A percentile compares a stretch with the other conserved stretches of the same genome.
These are phyloP conservation scores for Monopis laevigella DNA, from an alignment of 2,888 invertebrate species.

Conservation along the genomic window DNA sequence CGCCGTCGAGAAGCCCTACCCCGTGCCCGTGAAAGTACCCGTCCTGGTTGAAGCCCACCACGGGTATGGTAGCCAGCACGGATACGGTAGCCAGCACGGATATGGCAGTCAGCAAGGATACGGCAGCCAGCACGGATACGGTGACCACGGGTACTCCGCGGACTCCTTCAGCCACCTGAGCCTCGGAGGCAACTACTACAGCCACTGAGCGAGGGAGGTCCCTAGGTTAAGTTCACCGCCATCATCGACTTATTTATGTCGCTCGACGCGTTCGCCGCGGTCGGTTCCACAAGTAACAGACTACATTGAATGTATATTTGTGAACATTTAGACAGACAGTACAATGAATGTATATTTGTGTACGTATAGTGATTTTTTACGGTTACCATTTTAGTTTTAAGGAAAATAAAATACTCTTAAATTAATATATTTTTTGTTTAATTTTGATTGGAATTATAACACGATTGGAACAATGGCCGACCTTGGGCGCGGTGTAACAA, in stretches of 20 bases:
- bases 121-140: conserved; percentile 13
- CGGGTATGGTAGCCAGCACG: conserved; percentile 21
- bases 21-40: conserved; percentile 66
- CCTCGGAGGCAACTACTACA: conserved; percentile 30
- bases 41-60: conserved; percentile 38
- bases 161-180: conserved; percentile 12
- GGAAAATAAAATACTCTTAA: conserved; percentile 12
- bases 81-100: conserved; percentile 24
- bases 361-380: conserved; percentile 50
- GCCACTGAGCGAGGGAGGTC: conserved; percentile 48
- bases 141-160: conserved; percentile 1
- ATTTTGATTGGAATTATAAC: too few relatives aligned
- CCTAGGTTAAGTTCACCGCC: conserved; percentile 29
- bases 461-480: too few relatives aligned
- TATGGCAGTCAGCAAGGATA: conserved; percentile 26
- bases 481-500: too few relatives aligned
- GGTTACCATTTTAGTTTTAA: conserved; percentile 11
- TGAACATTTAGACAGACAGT: too few relatives aligned
- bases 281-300: too few relatives aligned
- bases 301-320: conserved; percentile 40
- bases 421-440: conserved; percentile 7
- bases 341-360: conserved; percentile 40
- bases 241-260: conserved; percentile 41
- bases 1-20: conserved; percentile 60
- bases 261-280: too few relatives aligned